These are phyloP conservation scores for Antidorcas marsupialis DNA, from an alignment of 2,113 vertebrate genomes.

Conservation along the genomic window DNA sequence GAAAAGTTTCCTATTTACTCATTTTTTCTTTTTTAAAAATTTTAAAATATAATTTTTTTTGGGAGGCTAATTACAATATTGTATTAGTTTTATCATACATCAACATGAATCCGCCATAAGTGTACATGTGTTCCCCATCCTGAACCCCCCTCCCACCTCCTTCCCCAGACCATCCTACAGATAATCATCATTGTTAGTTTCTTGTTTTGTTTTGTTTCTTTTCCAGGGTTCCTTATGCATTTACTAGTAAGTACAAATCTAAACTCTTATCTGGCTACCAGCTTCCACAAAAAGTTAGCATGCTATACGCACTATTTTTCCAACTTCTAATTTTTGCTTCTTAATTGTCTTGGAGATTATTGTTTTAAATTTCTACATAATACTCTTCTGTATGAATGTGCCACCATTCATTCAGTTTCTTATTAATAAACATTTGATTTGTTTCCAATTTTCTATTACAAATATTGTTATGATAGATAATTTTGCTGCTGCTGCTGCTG, in stretches of 20 bases:
- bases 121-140: no score
- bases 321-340: neutral
- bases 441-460: neutral
- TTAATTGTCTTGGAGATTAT: neutral
- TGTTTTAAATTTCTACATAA: neutral
- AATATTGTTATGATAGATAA: neutral
- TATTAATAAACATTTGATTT: neutral
- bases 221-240: neutral
- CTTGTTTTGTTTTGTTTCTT: neutral
- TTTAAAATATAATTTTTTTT: no score
- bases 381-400: neutral
- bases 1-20: neutral
- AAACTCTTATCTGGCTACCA: neutral
- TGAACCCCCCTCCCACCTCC: no score
- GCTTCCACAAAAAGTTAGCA: neutral
- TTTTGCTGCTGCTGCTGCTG: no score
- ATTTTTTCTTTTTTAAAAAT: neutral
- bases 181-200: neutral
- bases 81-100: no score
- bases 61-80: no score
- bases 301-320: neutral
- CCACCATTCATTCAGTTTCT: neutral
- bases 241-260: neutral
- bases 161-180: neutral
- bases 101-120: fast-evolving